These are phyloP conservation scores for Cyclargus thomasi DNA, from an alignment of 1,140 invertebrate species.

Conservation along the genomic window DNA sequence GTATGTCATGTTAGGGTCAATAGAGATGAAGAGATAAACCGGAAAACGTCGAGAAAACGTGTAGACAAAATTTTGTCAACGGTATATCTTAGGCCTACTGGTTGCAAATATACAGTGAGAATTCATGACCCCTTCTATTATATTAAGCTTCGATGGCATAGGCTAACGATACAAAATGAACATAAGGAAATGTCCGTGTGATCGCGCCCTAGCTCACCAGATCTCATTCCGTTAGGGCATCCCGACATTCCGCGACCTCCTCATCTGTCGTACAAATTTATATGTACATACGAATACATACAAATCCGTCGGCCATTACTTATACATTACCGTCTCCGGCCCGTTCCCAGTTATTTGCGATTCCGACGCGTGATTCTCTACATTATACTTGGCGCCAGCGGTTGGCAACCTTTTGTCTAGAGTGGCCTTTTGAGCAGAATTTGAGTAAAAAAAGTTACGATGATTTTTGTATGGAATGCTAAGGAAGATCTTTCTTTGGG, in stretches of 20 bases:
- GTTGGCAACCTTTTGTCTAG: background rate
- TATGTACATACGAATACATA: slow-evolving; percentile 19
- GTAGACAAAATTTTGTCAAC: too few species aligned
- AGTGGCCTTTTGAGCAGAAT: background rate
- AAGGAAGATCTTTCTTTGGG: too few species aligned
- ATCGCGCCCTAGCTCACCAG: background rate
- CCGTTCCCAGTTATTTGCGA: slow-evolving; percentile 22
- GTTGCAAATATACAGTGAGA: too few species aligned
- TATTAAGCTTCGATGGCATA: too few species aligned
- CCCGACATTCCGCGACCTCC: background rate
- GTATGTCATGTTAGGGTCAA: too few species aligned
- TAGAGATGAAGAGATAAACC: too few species aligned
- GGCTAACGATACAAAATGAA: too few species aligned
- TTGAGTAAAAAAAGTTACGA: background rate
- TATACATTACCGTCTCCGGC: slow-evolving; percentile 21
- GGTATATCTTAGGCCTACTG: too few species aligned
- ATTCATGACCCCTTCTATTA: too few species aligned
- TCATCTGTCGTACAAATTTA: slow-evolving; percentile 11
- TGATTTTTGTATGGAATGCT: too few species aligned
- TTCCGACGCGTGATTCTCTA: slow-evolving; percentile 20
- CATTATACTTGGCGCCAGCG: slow-evolving; percentile 21
- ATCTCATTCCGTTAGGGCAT: background rate
- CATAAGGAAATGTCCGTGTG: background rate
- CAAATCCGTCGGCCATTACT: slow-evolving; percentile 19
- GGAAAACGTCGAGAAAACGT: too few species aligned